These are phyloP conservation scores for Thymelicus sylvestris DNA, from an alignment of 2,888 invertebrate genomes.

Conservation along the genomic window DNA sequence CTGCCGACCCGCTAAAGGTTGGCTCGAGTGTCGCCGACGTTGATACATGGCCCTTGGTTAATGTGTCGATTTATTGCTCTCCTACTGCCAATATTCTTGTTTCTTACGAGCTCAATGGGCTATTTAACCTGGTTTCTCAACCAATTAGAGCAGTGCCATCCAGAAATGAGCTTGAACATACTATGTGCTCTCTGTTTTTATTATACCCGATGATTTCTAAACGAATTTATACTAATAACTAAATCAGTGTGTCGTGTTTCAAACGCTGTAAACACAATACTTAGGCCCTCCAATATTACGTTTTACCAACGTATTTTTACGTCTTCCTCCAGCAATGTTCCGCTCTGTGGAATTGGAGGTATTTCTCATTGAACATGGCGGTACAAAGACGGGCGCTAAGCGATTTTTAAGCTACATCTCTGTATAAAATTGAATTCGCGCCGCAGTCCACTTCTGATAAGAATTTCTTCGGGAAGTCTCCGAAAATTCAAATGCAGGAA, in stretches of 20 bases:
- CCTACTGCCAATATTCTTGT: constrained; percentile 20
- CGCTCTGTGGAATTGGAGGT: constrained; percentile 56
- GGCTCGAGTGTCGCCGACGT: constrained; percentile 27
- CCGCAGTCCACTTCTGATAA: constrained; percentile 35
- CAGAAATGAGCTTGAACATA: no score
- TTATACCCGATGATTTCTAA: no score
- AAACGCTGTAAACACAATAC: constrained; percentile 11
- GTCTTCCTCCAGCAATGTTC: constrained; percentile 55
- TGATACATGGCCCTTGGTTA: constrained; percentile 27
- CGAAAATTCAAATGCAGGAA: constrained; percentile 30
- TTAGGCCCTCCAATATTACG: constrained; percentile 43
- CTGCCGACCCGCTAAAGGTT: constrained; percentile 22
- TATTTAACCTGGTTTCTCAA: not conserved
- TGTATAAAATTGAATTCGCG: constrained; percentile 37
- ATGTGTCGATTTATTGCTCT: constrained; percentile 26
- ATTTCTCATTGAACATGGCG: constrained; percentile 63
- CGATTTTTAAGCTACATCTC: constrained; percentile 44
- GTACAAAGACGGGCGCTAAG: constrained; percentile 45
- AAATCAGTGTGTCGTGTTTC: no score
- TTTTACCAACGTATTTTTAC: constrained; percentile 59
- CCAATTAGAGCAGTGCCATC: not conserved
- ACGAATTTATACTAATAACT: no score
- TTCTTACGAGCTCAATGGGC: constrained; percentile 14
- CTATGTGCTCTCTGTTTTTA: no score
- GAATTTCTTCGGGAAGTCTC: constrained; percentile 28